Conservation (phyloP, 1,140 invertebrate genomes). For the Orchestia grillus region DNA sequence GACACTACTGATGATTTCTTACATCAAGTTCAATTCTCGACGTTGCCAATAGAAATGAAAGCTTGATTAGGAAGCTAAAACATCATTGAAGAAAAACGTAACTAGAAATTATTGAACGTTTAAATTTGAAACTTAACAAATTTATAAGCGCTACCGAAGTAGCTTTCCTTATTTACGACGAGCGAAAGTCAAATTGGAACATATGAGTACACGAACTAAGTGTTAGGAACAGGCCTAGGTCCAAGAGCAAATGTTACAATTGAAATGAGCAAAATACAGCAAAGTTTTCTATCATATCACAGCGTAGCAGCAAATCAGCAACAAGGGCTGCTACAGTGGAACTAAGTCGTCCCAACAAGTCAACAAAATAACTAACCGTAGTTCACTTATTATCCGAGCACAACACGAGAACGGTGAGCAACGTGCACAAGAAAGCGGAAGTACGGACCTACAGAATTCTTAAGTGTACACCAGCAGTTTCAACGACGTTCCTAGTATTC, state of each 20-base stretch:
- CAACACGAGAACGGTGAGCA: conserved; percentile 25
- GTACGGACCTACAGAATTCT: background rate
- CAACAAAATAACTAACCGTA: background rate
- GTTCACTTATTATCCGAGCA: conserved; percentile 16
- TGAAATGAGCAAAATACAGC: background rate
- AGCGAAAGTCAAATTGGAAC: background rate
- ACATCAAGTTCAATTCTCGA: background rate
- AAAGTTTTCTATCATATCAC: background rate
- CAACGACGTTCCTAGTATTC: background rate
- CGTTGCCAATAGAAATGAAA: background rate
- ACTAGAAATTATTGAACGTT: background rate
- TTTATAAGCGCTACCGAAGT: background rate
- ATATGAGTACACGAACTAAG: background rate
- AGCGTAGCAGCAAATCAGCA: background rate
- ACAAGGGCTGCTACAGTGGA: background rate
- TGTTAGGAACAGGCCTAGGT: conserved; percentile 2
- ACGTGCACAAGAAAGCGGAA: background rate
- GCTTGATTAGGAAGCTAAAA: background rate
- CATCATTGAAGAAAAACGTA: background rate
- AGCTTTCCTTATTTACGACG: background rate
- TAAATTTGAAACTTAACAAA: background rate
- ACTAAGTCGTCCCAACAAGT: background rate
- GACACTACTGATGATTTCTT: background rate
- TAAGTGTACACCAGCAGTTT: background rate
- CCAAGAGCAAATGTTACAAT: background rate